Evolutionary conservation across 2,888 invertebrate species (phyloP), one percentile per base, ranked within the genome.

Genomic region (Drosophila diplacantha): DNA sequence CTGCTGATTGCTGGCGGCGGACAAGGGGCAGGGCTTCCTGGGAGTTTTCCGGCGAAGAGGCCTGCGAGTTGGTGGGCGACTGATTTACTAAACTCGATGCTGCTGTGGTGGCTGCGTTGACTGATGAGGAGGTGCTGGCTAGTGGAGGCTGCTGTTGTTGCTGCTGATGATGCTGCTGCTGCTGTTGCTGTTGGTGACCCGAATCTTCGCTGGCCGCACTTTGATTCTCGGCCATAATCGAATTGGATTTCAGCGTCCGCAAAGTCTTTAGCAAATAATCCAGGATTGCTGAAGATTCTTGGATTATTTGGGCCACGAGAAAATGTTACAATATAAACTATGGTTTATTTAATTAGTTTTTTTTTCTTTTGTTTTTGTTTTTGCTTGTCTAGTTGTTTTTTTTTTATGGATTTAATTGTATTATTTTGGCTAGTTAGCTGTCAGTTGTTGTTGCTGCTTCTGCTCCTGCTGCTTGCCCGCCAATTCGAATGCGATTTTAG

Each of bases 211-310:
- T 86, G 67, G 87, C 87, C 66, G 87, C 87, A 66, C 86, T 87
- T 83, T 87, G 87, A 84, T 87, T 87, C 83, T 87, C 87, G 82
- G 87, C 87, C 87, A 87, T 87, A 83, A 86, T 87, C 85, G 86
- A 86, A 72, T 78, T 84, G 75, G 82, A 83, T 81, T 87, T 87
- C 69, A 86, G 85, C 73, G 86, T 85, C 47, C 86, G 86, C 71
- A 86, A 86, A 77, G 87, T 86, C 71, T 86, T 86, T 64, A 87
- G 85, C 81, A 86, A 78, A 85, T 86, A 87, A 86, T 86, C 87
- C 86, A 86, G 86, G 74, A 74, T 87, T 78, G 85, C 72, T 66
- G 67, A 60, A 74, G 73, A 74, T 75, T 68, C 64, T 69, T 71
- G 83, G 83, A 83, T 84, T 84, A 81, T 77, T 73, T 72, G 55